Evolutionary conservation across 2,113 vertebrate genomes (phyloP).

Genomic region (Microcebus murinus): DNA sequence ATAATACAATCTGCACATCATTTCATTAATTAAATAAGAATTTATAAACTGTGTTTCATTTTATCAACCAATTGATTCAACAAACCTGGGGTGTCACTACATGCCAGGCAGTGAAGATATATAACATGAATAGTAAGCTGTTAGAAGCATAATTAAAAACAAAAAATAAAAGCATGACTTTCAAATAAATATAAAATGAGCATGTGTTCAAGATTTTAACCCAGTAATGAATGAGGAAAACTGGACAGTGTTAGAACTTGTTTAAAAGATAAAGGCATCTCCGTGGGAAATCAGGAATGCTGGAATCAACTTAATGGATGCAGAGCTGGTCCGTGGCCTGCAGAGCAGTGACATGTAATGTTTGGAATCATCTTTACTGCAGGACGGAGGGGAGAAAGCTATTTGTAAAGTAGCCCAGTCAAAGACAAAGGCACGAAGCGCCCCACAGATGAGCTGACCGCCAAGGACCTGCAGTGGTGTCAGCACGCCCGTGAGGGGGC

Average conservation of each 20-base stretch:
- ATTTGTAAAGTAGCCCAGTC: neutral
- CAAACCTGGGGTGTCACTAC: neutral
- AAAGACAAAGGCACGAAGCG: neutral
- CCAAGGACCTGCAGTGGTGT: neutral
- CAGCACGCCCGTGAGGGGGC: rapidly evolving
- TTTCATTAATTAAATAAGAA: neutral
- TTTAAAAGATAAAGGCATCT: neutral
- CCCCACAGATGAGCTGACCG: rapidly evolving
- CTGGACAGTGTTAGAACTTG: neutral
- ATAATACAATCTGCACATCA: neutral
- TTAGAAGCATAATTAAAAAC: neutral
- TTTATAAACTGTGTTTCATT: neutral
- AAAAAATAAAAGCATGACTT: neutral
- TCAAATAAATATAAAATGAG: neutral
- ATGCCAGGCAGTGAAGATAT: neutral
- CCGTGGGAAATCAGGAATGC: neutral
- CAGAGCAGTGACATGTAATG: neutral
- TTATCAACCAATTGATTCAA: neutral
- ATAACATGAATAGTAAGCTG: neutral
- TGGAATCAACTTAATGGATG: neutral
- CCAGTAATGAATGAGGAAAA: neutral
- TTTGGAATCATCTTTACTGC: neutral
- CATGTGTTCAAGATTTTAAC: neutral
- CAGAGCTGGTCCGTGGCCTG: neutral
- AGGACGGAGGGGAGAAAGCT: neutral